Evolutionary conservation across 37 sponge, comb jelly and placozoan genomes (phyloP), one percentile per base, ranked within the genome.

Genomic region (Hormiphora californensis): DNA sequence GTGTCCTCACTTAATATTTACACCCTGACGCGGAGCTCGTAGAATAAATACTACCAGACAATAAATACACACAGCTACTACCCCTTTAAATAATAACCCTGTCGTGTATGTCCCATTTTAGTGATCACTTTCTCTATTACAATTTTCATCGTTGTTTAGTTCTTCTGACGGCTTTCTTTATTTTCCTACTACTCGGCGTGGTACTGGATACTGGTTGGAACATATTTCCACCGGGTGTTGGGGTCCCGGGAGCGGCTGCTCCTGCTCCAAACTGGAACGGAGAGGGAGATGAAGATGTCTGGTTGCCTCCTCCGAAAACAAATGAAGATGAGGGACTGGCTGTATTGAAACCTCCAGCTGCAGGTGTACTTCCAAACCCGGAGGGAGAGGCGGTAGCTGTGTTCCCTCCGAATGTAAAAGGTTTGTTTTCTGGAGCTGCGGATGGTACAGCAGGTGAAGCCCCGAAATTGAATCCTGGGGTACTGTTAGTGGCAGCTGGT

Each of bases 81-180:
- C n/a, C n/a, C n/a, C n/a, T n/a, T n/a, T n/a, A n/a, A n/a, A n/a
- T n/a, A n/a, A n/a, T n/a, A n/a, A n/a, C n/a, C n/a, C n/a, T n/a
- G n/a, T n/a, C n/a, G n/a, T n/a, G n/a, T n/a, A n/a, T n/a, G n/a
- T n/a, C n/a, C n/a, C n/a, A n/a, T n/a, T n/a, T n/a, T n/a, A n/a
- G n/a, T n/a, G n/a, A n/a, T n/a, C n/a, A n/a, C n/a, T n/a, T n/a
- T n/a, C n/a, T n/a, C n/a, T n/a, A n/a, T n/a, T n/a, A n/a, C n/a
- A n/a, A n/a, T n/a, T n/a, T n/a, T n/a, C n/a, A n/a, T 73, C 81
- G 43, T 40, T 28, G 41, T 73, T 73, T 73, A 73, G 81, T 73
- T 73, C 81, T 73, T 40, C 81, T 27, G 17, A 73, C 81, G 46
- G 81, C 81, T 40, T 73, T 73, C 81, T 33, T 73, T 4, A 73